A percentile compares a stretch with the other conserved stretches of the same genome.
Evolutionary conservation across 2,797 vertebrate species (phyloP).

Genomic region (Sebastes melanostomus): DNA sequence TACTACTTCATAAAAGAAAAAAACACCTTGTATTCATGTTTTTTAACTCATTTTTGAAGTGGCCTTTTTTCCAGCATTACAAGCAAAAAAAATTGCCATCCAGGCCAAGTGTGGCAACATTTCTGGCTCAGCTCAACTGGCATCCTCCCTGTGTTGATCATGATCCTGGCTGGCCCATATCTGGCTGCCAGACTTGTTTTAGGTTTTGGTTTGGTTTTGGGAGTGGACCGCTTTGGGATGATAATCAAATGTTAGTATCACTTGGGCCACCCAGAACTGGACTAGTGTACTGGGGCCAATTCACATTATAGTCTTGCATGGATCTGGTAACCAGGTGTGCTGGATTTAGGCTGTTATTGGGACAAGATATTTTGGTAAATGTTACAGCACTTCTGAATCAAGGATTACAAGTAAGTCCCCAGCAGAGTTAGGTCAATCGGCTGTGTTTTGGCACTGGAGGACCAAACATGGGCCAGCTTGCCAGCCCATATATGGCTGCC

Average conservation of each 20-base stretch:
- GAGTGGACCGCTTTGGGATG: neutral
- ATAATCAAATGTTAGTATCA: neutral
- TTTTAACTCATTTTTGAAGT: too few species aligned
- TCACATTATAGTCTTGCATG: neutral
- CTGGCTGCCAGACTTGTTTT: neutral
- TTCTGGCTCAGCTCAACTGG: neutral
- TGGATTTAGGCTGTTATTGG: neutral
- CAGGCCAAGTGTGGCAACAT: neutral
- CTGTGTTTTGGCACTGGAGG: neutral
- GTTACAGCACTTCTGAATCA: neutral
- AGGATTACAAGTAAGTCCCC: neutral
- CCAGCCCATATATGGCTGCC: neutral
- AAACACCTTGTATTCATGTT: neutral
- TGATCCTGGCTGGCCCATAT: neutral
- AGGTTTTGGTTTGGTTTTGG: neutral
- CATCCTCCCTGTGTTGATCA: too few species aligned
- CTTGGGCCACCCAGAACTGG: neutral
- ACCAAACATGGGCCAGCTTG: neutral
- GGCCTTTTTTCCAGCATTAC: neutral
- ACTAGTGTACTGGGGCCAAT: neutral
- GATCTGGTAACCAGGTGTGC: neutral
- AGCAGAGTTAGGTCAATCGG: neutral
- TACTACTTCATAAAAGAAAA: too few species aligned
- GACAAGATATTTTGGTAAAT: neutral
- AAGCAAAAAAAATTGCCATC: neutral